phyloP scores from a whole-genome alignment of 2,113 vertebrate genomes.

The Zosterops japonicus region DNA sequence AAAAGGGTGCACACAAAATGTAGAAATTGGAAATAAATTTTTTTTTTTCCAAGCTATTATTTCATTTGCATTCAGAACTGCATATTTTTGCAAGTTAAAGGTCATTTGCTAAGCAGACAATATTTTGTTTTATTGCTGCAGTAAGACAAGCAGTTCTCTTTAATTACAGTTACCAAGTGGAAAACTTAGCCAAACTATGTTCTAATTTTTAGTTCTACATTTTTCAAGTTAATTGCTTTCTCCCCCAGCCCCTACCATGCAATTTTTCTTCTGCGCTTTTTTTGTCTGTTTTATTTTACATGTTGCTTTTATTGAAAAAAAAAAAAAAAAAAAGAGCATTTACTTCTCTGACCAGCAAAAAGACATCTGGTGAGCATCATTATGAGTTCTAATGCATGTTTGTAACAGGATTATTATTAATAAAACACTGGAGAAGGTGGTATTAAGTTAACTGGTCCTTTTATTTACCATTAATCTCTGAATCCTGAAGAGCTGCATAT shows the following conservation, averaged over 20 bases:
- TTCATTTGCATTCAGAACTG: neutral
- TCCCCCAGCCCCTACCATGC: neutral
- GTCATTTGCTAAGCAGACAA: neutral
- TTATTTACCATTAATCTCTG: constrained; percentile 21
- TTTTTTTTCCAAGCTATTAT: neutral
- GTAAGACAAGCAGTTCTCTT: neutral
- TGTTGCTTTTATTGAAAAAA: neutral
- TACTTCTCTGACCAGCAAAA: constrained; percentile 13
- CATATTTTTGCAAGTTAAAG: constrained; percentile 6
- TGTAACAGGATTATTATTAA: constrained; percentile 15
- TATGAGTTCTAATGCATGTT: neutral
- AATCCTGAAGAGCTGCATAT: neutral
- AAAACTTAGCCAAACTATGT: constrained; percentile 29
- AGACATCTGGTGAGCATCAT: constrained; percentile 40
- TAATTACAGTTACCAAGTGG: constrained; percentile 25
- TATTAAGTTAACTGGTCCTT: constrained; percentile 7
- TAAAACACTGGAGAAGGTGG: constrained; percentile 17
- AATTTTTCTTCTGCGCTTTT: constrained; percentile 15
- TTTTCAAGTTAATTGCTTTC: constrained; percentile 49
- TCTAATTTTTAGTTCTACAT: constrained; percentile 34
- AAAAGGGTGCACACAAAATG: neutral
- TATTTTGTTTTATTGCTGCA: constrained; percentile 45
- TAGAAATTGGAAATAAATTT: neutral
- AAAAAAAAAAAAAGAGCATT: neutral
- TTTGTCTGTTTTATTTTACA: constrained; percentile 26